Evolutionary conservation across 2,113 vertebrate species (phyloP), one percentile per base, ranked within the genome.

Genomic region (Pitta sordida): DNA sequence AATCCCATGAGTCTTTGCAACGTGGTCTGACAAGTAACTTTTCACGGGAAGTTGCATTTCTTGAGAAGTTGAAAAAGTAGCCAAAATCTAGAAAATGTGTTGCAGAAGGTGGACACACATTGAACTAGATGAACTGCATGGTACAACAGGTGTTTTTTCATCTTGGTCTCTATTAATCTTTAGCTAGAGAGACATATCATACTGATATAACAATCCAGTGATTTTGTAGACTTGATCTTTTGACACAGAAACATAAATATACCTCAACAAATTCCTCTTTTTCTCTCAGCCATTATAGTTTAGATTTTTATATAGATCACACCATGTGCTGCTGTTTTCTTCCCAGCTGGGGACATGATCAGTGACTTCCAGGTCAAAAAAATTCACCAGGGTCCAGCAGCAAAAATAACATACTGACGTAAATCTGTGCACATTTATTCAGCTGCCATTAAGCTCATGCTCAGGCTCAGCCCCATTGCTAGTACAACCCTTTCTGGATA

Each of bases 371-470:
- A 94, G 86, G 92, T 95, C 92, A 95, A 92, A 93, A 37, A 91
- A 92, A 94, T 95, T 95, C 91, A 79, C 44, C 2, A 0, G 58
- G 41, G 78, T 46, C 62, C 78, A 80, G 77, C n/a, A 70, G 63
- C 75, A 92, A 94, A 94, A 96, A 95, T 93, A 94, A 93, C 17
- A 68, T 56, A 59, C 17, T 96, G 95, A 94, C n/a, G 55, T 60
- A 96, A 93, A 90, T 86, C 68, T 0, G 0, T 48, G 52, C 3
- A 0, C 93, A 19, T 83, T 88, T 85, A 56, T 70, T 92, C 82
- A 83, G 90, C 87, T 90, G 64, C 79, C 4, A 1, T 30, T 65
- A 67, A 83, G 46, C 7, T 53, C 16, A 2, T 14, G 51, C n/a
- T 92, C 43, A 32, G 55, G 24, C 13, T 85, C 17, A 23, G 59